These are phyloP conservation scores for Bambusicola thoracicus DNA, from an alignment of 2,113 vertebrate species.

Conservation along the genomic window DNA sequence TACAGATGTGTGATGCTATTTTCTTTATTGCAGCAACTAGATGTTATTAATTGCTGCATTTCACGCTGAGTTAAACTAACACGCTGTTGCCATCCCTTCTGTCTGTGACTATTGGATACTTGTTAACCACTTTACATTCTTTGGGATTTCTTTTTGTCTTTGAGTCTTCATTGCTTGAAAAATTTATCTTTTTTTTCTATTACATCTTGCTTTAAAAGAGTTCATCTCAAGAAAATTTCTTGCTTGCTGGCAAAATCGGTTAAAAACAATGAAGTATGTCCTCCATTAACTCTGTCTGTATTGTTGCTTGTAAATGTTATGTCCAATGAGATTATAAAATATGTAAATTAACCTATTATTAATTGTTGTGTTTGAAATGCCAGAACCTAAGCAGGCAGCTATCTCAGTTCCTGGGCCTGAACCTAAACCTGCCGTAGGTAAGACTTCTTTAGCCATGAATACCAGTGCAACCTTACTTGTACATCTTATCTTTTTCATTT, in stretches of 20 bases:
- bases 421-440: conserved; percentile 79
- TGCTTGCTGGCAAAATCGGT: conserved; percentile 3
- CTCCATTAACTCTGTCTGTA: neutral
- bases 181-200: neutral
- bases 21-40: conserved; percentile 29
- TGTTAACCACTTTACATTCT: conserved; percentile 25
- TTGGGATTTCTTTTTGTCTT: conserved; percentile 25
- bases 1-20: conserved; percentile 37
- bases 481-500: neutral
- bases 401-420: conserved; percentile 73
- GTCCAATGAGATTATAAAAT: neutral
- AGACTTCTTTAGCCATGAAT: conserved; percentile 18
- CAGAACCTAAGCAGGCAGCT: conserved; percentile 77
- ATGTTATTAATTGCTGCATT: neutral
- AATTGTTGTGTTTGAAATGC: conserved; percentile 75
- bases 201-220: neutral
- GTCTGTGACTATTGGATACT: neutral
- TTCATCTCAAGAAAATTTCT: neutral
- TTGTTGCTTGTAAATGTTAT: conserved; percentile 1
- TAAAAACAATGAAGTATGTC: neutral
- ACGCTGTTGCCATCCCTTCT: neutral
- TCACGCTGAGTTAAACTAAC: neutral
- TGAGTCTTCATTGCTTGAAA: conserved; percentile 22
- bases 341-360: conserved; percentile 54
- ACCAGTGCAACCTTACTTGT: neutral